Evolutionary conservation across 2,888 invertebrate species (phyloP).

Genomic region (Aleiodes testaceus): DNA sequence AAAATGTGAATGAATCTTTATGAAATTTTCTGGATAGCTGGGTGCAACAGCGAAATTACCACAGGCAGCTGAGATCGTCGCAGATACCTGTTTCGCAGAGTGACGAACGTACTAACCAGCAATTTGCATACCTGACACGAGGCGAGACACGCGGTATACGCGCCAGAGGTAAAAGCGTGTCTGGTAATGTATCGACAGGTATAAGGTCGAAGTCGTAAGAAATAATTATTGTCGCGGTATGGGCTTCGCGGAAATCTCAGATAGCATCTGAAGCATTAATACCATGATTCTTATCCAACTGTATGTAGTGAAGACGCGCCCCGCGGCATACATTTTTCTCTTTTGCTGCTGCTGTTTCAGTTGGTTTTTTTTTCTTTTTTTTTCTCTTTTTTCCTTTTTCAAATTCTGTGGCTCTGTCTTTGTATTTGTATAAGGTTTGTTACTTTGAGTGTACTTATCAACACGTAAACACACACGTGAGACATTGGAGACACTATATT

Average conservation of each 20-base stretch:
- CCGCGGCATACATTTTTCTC: neutral
- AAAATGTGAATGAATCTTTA: neutral
- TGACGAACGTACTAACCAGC: conserved; percentile 46
- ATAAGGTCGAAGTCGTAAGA: conserved; percentile 48
- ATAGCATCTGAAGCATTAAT: conserved; percentile 45
- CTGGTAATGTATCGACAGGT: conserved; percentile 42
- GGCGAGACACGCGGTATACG: conserved; percentile 25
- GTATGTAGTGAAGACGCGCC: neutral
- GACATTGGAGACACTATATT: neutral
- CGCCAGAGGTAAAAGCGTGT: conserved; percentile 25
- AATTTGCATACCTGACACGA: conserved; percentile 53
- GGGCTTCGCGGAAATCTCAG: conserved; percentile 46
- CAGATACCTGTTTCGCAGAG: conserved; percentile 1
- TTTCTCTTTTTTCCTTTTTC: too few relatives aligned
- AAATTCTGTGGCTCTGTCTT: neutral
- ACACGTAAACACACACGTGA: conserved; percentile 7
- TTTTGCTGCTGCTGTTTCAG: neutral
- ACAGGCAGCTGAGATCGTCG: neutral
- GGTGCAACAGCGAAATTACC: conserved; percentile 1
- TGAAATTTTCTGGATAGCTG: neutral
- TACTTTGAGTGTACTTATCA: neutral
- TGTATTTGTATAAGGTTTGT: neutral
- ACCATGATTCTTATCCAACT: conserved; percentile 40
- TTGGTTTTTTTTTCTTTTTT: conserved; percentile 1
- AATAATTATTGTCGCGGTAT: conserved; percentile 51